Conservation (phyloP, 2,113 vertebrate genomes). For the Diadophis punctatus region DNA sequence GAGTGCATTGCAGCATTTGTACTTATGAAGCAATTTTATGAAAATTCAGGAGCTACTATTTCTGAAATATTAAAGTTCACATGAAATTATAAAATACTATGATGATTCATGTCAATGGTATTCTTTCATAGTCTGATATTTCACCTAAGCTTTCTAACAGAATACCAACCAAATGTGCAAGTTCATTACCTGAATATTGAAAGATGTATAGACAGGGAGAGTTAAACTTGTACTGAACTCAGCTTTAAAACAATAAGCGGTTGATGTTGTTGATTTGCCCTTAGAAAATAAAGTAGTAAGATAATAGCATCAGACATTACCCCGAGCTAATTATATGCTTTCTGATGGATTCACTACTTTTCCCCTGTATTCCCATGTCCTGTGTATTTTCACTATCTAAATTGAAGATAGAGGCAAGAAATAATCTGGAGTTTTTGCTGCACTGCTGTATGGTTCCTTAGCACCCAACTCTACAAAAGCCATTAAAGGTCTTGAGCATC, state of each 20-base stretch:
- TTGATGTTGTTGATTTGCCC: not conserved
- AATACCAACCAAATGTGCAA: not conserved
- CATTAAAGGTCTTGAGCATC: not conserved
- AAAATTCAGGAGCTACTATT: not conserved
- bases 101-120: not conserved
- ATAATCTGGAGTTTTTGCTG: not conserved
- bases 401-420: not conserved
- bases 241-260: not conserved
- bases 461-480: not conserved
- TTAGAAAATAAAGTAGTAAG: not conserved
- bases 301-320: not conserved
- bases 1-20: slow-evolving; percentile 2
- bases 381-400: not conserved
- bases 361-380: not conserved
- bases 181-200: not conserved
- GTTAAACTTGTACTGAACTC: not conserved
- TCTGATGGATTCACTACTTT: not conserved
- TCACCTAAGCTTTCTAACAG: not conserved
- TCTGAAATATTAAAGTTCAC: not conserved
- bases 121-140: not conserved
- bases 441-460: not conserved
- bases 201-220: not conserved
- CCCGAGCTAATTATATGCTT: not conserved
- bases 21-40: not conserved
- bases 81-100: not conserved